These are phyloP conservation scores for Ataeniobius toweri DNA, from an alignment of 2,797 vertebrate genomes.

Conservation along the genomic window DNA sequence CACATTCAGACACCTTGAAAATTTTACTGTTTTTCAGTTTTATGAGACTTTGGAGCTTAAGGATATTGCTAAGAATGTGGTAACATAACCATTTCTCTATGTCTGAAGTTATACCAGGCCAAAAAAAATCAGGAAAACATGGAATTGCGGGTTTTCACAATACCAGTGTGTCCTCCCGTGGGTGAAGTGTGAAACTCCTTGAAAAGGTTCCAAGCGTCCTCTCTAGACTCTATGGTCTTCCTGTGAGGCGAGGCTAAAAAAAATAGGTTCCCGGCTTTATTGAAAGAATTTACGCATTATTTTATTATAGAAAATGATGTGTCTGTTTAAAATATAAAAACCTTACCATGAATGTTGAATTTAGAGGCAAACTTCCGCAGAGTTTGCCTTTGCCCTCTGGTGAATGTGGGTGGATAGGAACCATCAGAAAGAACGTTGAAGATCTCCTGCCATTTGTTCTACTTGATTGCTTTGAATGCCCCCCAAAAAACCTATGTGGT, in stretches of 20 bases:
- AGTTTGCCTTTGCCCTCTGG: neutral
- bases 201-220: neutral
- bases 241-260: neutral
- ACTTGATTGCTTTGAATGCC: neutral
- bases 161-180: neutral
- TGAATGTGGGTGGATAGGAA: neutral
- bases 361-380: neutral
- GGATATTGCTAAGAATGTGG: neutral
- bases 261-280: neutral
- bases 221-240: neutral
- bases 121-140: neutral
- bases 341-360: neutral
- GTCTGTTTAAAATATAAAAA: neutral
- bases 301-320: neutral
- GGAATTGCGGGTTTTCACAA: neutral
- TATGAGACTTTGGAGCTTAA: neutral
- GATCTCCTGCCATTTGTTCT: neutral
- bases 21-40: constrained; percentile 3
- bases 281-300: neutral
- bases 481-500: too few relatives aligned
- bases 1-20: constrained; percentile 4
- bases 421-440: neutral
- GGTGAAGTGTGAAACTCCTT: neutral
- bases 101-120: neutral
- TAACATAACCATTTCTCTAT: neutral